Evolutionary conservation across 2,888 invertebrate genomes (phyloP).

Genomic region (Nephrocerus scutellatus): DNA sequence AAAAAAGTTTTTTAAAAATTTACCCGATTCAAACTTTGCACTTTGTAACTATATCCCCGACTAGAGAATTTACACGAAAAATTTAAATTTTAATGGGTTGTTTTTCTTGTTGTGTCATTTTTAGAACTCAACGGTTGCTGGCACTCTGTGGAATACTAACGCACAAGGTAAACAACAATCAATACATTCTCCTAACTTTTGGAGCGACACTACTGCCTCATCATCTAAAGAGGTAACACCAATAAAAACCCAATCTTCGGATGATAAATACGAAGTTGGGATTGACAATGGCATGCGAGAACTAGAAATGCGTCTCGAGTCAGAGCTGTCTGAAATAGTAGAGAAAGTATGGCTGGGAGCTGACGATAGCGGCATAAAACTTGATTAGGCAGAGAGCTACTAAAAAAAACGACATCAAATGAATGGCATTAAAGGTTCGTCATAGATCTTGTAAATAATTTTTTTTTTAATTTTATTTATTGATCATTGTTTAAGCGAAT

Average conservation of each 20-base stretch:
- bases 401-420: not conserved
- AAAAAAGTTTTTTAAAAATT: too few relatives aligned
- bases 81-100: too few relatives aligned
- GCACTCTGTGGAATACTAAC: constrained; percentile 31
- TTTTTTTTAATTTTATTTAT: too few relatives aligned
- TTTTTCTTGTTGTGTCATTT: constrained; percentile 12
- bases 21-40: too few relatives aligned
- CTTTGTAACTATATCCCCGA: too few relatives aligned
- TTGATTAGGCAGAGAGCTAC: constrained; percentile 27
- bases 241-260: constrained; percentile 26
- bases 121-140: constrained; percentile 26
- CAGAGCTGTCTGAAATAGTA: constrained; percentile 53
- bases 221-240: constrained; percentile 24
- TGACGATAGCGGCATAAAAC: constrained; percentile 40
- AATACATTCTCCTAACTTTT: constrained; percentile 28
- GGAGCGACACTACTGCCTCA: constrained; percentile 25
- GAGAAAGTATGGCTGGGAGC: constrained; percentile 51
- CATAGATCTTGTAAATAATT: too few relatives aligned
- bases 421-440: too few relatives aligned
- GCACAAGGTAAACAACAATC: constrained; percentile 19
- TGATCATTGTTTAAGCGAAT: too few relatives aligned
- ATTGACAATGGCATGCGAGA: constrained; percentile 63
- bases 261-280: constrained; percentile 52
- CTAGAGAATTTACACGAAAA: too few relatives aligned
- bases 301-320: constrained; percentile 58